phyloP scores from a whole-genome alignment of 2,113 vertebrate genomes.

The Gymnorhina tibicen region DNA sequence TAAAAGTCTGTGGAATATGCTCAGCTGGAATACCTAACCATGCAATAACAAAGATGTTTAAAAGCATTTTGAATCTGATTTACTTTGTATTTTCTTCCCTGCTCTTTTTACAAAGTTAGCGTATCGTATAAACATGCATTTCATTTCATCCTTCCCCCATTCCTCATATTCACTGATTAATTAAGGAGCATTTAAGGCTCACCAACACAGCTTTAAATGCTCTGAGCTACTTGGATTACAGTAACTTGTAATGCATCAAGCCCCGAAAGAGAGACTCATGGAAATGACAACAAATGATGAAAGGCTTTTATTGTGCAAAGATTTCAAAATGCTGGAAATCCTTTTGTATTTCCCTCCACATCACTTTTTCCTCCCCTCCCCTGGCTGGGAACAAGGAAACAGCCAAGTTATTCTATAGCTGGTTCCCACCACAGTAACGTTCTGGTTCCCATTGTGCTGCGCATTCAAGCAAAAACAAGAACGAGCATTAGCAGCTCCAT shows the following conservation, averaged over 20 bases:
- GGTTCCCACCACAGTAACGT: conserved; percentile 7
- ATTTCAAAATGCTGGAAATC: conserved; percentile 44
- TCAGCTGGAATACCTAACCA: not conserved
- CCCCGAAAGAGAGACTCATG: not conserved
- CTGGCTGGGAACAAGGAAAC: conserved; percentile 14
- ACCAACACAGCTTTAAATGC: not conserved
- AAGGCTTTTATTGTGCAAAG: conserved; percentile 37
- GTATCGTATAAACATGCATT: not conserved
- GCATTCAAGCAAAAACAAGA: conserved; percentile 51
- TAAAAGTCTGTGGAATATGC: not conserved
- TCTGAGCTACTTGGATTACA: not conserved
- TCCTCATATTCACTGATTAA: not conserved
- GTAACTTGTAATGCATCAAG: not conserved
- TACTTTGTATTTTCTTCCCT: not conserved
- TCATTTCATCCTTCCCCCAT: not conserved
- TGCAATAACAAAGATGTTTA: not conserved
- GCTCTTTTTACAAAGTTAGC: not conserved
- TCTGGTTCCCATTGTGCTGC: conserved; percentile 33
- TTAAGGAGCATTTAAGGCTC: not conserved
- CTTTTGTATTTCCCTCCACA: conserved; percentile 6
- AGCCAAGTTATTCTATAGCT: conserved; percentile 46
- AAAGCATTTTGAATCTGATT: not conserved
- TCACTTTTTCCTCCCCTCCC: not conserved
- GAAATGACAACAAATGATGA: not conserved
- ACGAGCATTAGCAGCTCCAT: conserved; percentile 27